phyloP scores from a whole-genome alignment of 2,888 invertebrate genomes.

The Pachydiplax longipennis region DNA sequence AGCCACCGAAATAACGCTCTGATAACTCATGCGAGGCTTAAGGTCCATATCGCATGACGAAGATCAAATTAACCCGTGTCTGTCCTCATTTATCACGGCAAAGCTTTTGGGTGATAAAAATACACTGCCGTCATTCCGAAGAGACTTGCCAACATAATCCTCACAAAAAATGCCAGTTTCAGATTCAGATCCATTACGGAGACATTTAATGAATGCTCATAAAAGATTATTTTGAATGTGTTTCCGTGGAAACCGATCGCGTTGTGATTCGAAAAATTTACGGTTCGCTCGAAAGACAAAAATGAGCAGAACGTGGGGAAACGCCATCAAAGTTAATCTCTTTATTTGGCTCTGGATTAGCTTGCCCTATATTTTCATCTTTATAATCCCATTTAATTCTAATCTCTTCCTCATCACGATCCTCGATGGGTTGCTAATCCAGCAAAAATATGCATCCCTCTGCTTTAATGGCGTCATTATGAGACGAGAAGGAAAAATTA shows the following conservation, averaged over 20 bases:
- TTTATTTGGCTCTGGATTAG: not conserved
- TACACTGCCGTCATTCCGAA: not conserved
- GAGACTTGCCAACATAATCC: not conserved
- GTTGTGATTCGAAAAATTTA: not conserved
- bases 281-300: not conserved
- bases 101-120: too few species aligned
- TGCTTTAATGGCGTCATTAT: not conserved
- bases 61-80: too few species aligned
- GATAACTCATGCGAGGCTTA: too few species aligned
- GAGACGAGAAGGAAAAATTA: not conserved
- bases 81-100: too few species aligned
- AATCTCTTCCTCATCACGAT: not conserved
- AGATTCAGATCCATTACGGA: not conserved
- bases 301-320: not conserved
- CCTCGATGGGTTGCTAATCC: not conserved
- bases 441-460: not conserved
- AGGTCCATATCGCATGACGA: too few species aligned
- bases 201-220: not conserved
- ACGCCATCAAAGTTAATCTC: not conserved
- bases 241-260: not conserved
- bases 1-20: too few species aligned
- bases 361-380: not conserved
- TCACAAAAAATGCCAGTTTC: not conserved
- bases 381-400: not conserved
- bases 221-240: not conserved